Conservation (phyloP, 2,888 invertebrate species). For the Amiota communis region DNA sequence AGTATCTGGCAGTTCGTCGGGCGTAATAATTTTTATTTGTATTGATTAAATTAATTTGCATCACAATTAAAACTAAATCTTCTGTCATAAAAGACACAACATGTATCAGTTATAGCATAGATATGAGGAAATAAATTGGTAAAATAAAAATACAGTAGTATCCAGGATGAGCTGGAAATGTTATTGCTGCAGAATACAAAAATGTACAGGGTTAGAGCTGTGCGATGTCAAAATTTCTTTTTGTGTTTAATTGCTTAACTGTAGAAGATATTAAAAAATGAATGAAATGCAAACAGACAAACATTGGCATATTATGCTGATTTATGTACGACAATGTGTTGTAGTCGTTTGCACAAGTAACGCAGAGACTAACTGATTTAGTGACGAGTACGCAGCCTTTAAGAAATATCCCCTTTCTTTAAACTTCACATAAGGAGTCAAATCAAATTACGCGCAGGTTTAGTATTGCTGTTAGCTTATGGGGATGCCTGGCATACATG, state of each 20-base stretch:
- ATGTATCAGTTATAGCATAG: constrained; percentile 68
- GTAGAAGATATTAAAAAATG: too few relatives aligned
- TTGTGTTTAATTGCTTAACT: too few relatives aligned
- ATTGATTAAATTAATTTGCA: too few relatives aligned
- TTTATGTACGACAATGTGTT: constrained; percentile 68
- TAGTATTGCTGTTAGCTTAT: constrained; percentile 57
- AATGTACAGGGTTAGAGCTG: too few relatives aligned
- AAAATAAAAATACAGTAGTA: too few relatives aligned
- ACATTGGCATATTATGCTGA: constrained; percentile 70
- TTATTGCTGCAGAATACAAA: too few relatives aligned
- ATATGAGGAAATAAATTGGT: background rate
- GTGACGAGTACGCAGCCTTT: too few relatives aligned
- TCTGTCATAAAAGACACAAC: constrained; percentile 70
- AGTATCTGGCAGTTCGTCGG: too few relatives aligned
- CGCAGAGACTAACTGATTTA: constrained; percentile 25
- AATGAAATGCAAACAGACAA: constrained; percentile 60
- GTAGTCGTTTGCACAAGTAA: constrained; percentile 19
- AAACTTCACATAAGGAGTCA: constrained; percentile 38
- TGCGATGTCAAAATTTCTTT: too few relatives aligned
- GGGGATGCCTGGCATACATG: constrained; percentile 37
- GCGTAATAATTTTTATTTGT: too few relatives aligned
- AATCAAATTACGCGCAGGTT: constrained; percentile 70
- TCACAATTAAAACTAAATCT: constrained; percentile 58
- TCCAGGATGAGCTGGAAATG: too few relatives aligned
- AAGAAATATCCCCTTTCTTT: too few relatives aligned